A percentile compares a stretch with the other conserved stretches of the same genome.
These are phyloP conservation scores for Phoxinus phoxinus DNA, from an alignment of 2,113 vertebrate genomes.

Conservation along the genomic window DNA sequence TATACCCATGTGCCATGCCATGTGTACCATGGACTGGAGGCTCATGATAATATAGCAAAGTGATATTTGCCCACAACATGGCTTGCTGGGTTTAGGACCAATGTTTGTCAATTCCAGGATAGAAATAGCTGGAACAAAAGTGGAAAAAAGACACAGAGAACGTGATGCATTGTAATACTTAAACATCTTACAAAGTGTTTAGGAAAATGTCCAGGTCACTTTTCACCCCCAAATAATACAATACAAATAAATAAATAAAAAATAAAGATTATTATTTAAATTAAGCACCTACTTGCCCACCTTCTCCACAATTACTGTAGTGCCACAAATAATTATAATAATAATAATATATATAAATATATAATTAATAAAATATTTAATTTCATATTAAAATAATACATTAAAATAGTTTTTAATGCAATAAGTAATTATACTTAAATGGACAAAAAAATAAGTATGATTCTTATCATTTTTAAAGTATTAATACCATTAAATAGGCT, in stretches of 20 bases:
- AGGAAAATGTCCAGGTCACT: neutral
- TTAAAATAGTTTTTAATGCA: neutral
- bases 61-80: slow-evolving; percentile 26
- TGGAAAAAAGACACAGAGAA: neutral
- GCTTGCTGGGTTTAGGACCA: neutral
- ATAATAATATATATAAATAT: too few species aligned
- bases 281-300: neutral
- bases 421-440: neutral
- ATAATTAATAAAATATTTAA: neutral
- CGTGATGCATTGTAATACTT: neutral
- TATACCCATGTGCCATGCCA: neutral
- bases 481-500: neutral
- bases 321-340: too few species aligned
- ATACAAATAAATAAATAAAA: neutral
- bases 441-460: neutral
- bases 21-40: neutral
- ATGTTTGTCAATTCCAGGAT: neutral
- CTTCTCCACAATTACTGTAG: too few species aligned
- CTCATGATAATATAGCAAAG: neutral
- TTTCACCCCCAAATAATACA: neutral
- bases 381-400: neutral
- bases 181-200: neutral
- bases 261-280: neutral
- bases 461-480: neutral
- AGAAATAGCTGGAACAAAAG: neutral